Base-by-base conservation (phyloP, 2,888 invertebrate genomes). In the Archips xylosteana region DNA sequence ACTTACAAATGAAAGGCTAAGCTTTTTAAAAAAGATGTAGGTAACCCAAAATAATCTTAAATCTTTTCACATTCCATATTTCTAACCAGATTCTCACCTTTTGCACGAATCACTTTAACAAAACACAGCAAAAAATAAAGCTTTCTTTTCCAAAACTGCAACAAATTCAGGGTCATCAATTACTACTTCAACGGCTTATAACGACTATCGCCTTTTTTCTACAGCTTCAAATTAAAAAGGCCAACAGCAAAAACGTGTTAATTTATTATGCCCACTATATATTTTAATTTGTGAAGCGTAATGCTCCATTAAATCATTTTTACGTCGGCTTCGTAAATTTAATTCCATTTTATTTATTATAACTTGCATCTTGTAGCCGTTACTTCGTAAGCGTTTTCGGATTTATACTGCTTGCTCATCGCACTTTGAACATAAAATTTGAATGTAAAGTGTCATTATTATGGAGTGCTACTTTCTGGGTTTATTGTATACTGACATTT, bases 271-370 rank as follows among this genome's bases (percentile, higher is more conserved):
- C 42, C 23, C 74, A 82, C 81, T 81, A 86, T 87, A 83, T 82
- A 83, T 88, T 78, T 83, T 80, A 87, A 88, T 89, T 89, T 87
- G 80, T 80, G 72, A 62, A 76, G 78, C 82, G 76, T 87, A 84
- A 89, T 88, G 88, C 81, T 76, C 74, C 69, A 71, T 75, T 89
- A 89, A 89, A 89, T 89, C 87, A 88, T 87, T 87, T 85, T 85
- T 42, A 13, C 49, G 61, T 61, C 42, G 8, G 36, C 49, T 61
- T 39, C 49, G 69, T 69, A 23, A 61, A 61, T 61, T 61, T 23
- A 49, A 23, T 34, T 42, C 34, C 67, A 36, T 69, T 34, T 51
- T 68, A 88, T 88, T 89, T 87, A 85, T 86, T 85, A 81, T 83
- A 80, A 82, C 79, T 78, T 81, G 80, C 80, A 81, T 82, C 49